A percentile compares a stretch with the other conserved stretches of the same genome.
Evolutionary conservation across 2,888 invertebrate genomes (phyloP).

Genomic region (Platycheirus rosarum): DNA sequence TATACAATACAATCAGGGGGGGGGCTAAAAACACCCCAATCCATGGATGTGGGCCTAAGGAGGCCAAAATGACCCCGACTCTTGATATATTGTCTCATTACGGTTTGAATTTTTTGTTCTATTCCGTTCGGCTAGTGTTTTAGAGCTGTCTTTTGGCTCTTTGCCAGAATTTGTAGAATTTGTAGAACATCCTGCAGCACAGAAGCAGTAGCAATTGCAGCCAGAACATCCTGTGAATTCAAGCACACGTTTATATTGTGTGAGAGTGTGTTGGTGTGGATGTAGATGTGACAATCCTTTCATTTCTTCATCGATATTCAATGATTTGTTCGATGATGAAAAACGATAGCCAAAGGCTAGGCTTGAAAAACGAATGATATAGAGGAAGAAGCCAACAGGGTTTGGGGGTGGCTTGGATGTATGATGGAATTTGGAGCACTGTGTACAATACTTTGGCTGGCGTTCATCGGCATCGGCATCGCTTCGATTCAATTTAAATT

Average conservation of each 20-base stretch:
- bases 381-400: not conserved
- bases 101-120: constrained; percentile 13
- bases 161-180: constrained; percentile 71
- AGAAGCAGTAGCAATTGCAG: constrained; percentile 45
- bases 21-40: not conserved
- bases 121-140: constrained; percentile 13
- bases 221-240: constrained; percentile 55
- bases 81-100: constrained; percentile 69
- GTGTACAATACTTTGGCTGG: constrained; percentile 62
- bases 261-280: constrained; percentile 9
- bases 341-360: constrained; percentile 71
- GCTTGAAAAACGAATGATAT: constrained; percentile 41
- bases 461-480: no score
- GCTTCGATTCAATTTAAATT: constrained; percentile 69
- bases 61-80: constrained; percentile 37
- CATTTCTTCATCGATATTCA: constrained; percentile 72
- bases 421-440: constrained; percentile 45
- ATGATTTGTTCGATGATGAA: constrained; percentile 72
- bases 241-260: constrained; percentile 12
- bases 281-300: constrained; percentile 66
- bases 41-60: constrained; percentile 1
- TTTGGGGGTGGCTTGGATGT: not conserved
- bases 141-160: constrained; percentile 58
- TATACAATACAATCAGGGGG: constrained; percentile 45
- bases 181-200: constrained; percentile 70